These are phyloP conservation scores for Callimorpha dominula DNA, from an alignment of 2,888 invertebrate species.

Conservation along the genomic window DNA sequence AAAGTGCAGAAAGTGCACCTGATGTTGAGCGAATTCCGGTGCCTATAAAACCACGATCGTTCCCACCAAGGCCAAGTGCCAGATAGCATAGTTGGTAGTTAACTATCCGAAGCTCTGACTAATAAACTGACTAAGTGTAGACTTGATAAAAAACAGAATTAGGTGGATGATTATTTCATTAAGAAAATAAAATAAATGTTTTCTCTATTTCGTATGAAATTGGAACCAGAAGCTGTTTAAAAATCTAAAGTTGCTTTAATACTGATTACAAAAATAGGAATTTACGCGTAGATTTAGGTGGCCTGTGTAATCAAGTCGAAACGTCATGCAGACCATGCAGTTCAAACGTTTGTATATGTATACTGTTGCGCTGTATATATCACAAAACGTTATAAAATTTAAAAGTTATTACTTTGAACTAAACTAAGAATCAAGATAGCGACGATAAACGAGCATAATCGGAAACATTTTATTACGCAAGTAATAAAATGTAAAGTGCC, in stretches of 20 bases:
- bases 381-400: not conserved
- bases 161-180: not conserved
- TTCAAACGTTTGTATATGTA: not conserved
- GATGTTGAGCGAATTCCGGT: not conserved
- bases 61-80: not conserved
- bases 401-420: not conserved
- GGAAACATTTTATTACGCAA: not conserved
- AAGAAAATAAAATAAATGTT: not conserved
- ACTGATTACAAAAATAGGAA: too few relatives aligned
- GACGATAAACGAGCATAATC: not conserved
- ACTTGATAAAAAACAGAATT: not conserved
- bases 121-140: not conserved
- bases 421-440: not conserved
- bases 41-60: not conserved
- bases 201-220: not conserved
- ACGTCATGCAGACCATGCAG: not conserved
- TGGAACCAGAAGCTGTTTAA: not conserved
- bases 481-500: not conserved
- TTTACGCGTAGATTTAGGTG: not conserved
- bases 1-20: not conserved
- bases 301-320: not conserved
- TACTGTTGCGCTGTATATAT: too few relatives aligned
- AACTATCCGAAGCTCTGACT: not conserved
- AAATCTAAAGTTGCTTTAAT: not conserved
- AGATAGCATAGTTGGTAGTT: not conserved